Evolutionary conservation across 2,113 vertebrate genomes (phyloP).

Genomic region (Alces alces): DNA sequence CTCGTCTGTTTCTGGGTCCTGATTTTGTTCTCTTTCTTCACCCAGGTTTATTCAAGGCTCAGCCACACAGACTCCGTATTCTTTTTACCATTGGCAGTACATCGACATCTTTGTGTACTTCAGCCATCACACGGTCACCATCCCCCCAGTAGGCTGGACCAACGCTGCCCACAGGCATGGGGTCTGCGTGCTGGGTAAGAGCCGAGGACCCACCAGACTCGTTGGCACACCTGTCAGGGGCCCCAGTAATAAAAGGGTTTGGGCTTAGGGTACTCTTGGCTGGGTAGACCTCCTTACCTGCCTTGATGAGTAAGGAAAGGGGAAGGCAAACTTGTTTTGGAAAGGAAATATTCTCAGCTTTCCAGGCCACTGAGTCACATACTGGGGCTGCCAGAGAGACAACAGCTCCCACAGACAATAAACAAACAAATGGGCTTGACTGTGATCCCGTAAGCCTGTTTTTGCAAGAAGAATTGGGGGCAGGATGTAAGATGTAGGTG

Average conservation of each 20-base stretch:
- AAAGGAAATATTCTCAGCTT: not conserved
- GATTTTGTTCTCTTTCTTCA: not conserved
- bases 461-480: not conserved
- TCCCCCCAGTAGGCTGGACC: slow-evolving; percentile 94
- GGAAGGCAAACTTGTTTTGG: accelerated
- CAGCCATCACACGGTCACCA: slow-evolving; percentile 89
- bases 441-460: accelerated
- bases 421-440: no score
- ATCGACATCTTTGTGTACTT: slow-evolving; percentile 98
- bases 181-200: slow-evolving; percentile 89
- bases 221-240: accelerated
- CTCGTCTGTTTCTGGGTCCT: not conserved
- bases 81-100: slow-evolving; percentile 97
- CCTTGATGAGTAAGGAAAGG: accelerated
- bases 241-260: accelerated
- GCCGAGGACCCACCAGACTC: accelerated
- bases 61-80: slow-evolving; percentile 78
- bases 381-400: no score
- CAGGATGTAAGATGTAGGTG: not conserved
- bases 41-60: slow-evolving; percentile 93
- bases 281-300: accelerated
- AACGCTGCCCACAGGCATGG: slow-evolving; percentile 91
- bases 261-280: not conserved
- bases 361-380: not conserved
- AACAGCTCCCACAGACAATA: accelerated